phyloP scores from a whole-genome alignment of 2,113 vertebrate species.

The Danio rerio region DNA sequence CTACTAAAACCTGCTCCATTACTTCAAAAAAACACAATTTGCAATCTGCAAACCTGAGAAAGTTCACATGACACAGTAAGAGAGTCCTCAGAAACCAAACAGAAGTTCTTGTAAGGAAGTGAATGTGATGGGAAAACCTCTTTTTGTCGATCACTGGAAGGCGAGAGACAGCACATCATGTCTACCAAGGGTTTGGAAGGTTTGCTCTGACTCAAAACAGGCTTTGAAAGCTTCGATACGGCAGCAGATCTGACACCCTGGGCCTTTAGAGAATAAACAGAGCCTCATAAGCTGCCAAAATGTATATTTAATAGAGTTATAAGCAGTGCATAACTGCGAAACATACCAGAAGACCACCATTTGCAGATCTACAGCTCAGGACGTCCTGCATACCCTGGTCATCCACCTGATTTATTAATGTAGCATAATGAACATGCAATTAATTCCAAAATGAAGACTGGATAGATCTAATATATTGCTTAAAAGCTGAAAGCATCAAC shows the following conservation, averaged over 20 bases:
- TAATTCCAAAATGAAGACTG: not conserved
- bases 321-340: not conserved
- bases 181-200: conserved; percentile 28
- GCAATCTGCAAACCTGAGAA: conserved; percentile 41
- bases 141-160: not conserved
- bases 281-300: not conserved
- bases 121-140: not conserved
- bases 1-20: too few species aligned
- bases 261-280: conserved; percentile 30
- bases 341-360: conserved; percentile 11
- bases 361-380: not conserved
- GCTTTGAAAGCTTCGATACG: not conserved
- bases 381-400: conserved; percentile 4
- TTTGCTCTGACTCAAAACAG: not conserved
- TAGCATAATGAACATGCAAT: not conserved
- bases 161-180: conserved; percentile 38
- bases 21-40: too few species aligned
- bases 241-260: not conserved
- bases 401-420: conserved; percentile 15
- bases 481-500: not conserved
- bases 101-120: not conserved
- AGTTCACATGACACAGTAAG: not conserved
- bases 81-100: not conserved
- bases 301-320: not conserved
- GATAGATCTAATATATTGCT: too few species aligned